Evolutionary conservation across 2,888 invertebrate genomes (phyloP), one percentile per base, ranked within the genome.

Genomic region (Kuschelorhynchus macadamiae): DNA sequence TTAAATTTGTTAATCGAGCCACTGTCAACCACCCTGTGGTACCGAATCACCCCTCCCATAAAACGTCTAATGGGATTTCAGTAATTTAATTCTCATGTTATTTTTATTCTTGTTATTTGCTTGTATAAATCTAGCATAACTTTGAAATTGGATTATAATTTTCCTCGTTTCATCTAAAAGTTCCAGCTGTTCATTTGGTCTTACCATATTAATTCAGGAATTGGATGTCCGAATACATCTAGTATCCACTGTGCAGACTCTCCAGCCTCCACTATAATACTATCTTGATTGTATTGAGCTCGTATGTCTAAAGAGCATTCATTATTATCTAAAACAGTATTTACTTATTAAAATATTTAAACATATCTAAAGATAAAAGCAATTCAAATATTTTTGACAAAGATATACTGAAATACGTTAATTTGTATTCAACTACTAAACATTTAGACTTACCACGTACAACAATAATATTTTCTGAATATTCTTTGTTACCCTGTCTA

Each of bases 161-260:
- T n/a, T n/a, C n/a, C n/a, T n/a, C n/a, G 18, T 52, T 33, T 17
- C 30, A 49, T 59, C 32, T 32, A 33, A 2, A 18, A n/a, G n/a
- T n/a, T n/a, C n/a, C n/a, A n/a, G n/a, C n/a, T n/a, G n/a, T n/a
- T 12, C 12, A 60, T 66, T n/a, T n/a, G n/a, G n/a, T n/a, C n/a
- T 71, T 83, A 87, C 89, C 90, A 89, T 59, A 77, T 82, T 1
- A 89, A 76, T 32, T 77, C 80, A 1, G 89, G 85, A 47, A 76
- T 65, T 0, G 90, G 90, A 80, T 86, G 87, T 0, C 88, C 88
- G 32, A 85, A 81, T 20, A 89, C 84, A 18, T 84, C 77, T 0
- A 88, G 86, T 1, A 84, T 81, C 86, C 88, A 89, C 70, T 84
- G 83, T 0, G 87, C 82, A 1, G 76, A 74, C 12, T 71, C 63